Conservation (phyloP, 2,797 vertebrate species). For the Lepilemur ruficaudatus region DNA sequence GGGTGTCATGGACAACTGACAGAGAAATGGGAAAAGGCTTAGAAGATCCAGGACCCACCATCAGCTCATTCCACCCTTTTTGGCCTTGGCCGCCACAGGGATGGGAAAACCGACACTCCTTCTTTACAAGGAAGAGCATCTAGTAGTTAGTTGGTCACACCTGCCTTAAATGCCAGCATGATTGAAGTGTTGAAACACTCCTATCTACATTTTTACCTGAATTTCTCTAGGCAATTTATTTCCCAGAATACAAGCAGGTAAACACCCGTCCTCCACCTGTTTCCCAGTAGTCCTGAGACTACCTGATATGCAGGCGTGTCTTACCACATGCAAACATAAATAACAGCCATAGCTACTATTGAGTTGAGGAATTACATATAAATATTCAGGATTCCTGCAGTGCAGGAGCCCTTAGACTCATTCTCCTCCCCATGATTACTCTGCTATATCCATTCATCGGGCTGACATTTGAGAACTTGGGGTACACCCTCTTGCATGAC, state of each 20-base stretch:
- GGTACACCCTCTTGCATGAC: background rate
- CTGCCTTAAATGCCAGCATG: background rate
- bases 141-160: background rate
- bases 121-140: background rate
- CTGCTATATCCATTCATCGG: background rate
- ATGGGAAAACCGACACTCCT: background rate
- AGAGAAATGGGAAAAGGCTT: background rate
- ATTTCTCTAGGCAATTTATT: conserved; percentile 24
- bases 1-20: background rate
- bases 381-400: background rate
- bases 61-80: background rate
- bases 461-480: background rate
- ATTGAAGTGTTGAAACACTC: background rate
- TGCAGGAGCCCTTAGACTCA: background rate
- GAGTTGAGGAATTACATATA: background rate
- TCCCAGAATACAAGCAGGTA: conserved; percentile 2
- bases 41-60: background rate
- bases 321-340: background rate
- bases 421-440: background rate
- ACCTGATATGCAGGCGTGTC: background rate
- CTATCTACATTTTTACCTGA: background rate
- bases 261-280: background rate
- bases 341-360: background rate
- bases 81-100: background rate
- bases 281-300: background rate